phyloP scores from a whole-genome alignment of 2,888 invertebrate species.

The Drosophila lacicola region DNA sequence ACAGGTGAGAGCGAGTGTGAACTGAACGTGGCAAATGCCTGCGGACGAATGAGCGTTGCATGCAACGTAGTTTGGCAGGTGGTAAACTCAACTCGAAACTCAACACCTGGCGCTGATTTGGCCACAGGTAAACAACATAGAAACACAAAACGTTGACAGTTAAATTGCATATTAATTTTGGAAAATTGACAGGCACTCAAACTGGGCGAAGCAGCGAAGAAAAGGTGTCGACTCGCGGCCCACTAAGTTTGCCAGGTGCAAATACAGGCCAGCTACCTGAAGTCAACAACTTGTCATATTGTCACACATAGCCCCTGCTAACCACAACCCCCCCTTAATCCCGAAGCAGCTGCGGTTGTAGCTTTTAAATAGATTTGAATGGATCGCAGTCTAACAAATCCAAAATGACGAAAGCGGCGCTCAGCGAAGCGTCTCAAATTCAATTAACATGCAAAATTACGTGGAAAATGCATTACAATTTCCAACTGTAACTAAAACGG shows the following conservation, averaged over 20 bases:
- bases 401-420: conserved; percentile 22
- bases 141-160: conserved; percentile 49
- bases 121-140: conserved; percentile 51
- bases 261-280: conserved; percentile 9
- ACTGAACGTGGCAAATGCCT: conserved; percentile 59
- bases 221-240: neutral
- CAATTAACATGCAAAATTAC: conserved; percentile 58
- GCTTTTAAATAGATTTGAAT: conserved; percentile 44
- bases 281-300: neutral
- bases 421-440: conserved; percentile 41
- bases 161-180: conserved; percentile 77
- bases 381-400: conserved; percentile 18
- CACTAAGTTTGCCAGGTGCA: conserved; percentile 32
- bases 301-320: conserved; percentile 18
- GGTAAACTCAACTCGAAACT: conserved; percentile 8
- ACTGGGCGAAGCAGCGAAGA: conserved; percentile 38
- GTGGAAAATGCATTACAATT: conserved; percentile 39
- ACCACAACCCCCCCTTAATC: neutral
- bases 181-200: conserved; percentile 54
- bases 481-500: neutral
- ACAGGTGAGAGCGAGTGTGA: conserved; percentile 20
- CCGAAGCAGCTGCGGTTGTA: conserved; percentile 1
- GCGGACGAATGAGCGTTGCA: conserved; percentile 59
- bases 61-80: conserved; percentile 14
- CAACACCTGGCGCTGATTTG: conserved; percentile 28